Percentiles rank a stretch among this genome's conserved stretches.
Conservation (phyloP, 2,797 vertebrate species). For the Momotus momota region DNA sequence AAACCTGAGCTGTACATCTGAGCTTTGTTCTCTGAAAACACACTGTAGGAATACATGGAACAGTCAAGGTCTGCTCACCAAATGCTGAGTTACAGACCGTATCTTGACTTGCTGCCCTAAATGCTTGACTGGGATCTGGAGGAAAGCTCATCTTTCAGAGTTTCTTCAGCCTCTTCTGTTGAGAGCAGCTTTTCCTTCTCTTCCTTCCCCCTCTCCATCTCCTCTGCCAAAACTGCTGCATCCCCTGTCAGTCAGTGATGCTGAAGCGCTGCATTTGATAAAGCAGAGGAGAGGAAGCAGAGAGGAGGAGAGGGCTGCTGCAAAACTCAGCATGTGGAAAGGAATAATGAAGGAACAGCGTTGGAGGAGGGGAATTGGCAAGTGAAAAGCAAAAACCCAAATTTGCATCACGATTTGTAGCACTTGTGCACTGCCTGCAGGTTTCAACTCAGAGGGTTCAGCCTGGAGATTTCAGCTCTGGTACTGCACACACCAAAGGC, state of each 20-base stretch:
- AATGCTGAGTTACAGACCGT: not conserved
- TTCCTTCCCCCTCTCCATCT: not conserved
- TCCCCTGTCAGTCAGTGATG: conserved; percentile 11
- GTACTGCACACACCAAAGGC: not conserved
- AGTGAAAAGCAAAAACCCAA: not conserved
- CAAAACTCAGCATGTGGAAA: not conserved
- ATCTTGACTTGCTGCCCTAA: not conserved
- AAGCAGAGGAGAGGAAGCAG: not conserved
- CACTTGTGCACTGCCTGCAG: not conserved
- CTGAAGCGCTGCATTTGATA: not conserved
- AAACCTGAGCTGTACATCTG: not conserved
- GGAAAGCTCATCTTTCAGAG: not conserved
- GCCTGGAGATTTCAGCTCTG: not conserved
- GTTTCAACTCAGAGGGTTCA: not conserved
- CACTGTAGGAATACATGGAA: not conserved
- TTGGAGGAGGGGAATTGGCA: not conserved
- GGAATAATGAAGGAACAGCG: not conserved
- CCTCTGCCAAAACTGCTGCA: conserved; percentile 3
- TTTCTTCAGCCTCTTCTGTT: conserved; percentile 2
- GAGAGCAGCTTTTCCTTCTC: not conserved
- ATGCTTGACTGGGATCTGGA: not conserved
- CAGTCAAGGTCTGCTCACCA: not conserved
- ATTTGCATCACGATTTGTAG: not conserved
- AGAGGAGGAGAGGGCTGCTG: not conserved
- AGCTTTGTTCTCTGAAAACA: conserved; percentile 15